phyloP scores from a whole-genome alignment of 2,113 vertebrate genomes.

The Ailuropoda melanoleuca region DNA sequence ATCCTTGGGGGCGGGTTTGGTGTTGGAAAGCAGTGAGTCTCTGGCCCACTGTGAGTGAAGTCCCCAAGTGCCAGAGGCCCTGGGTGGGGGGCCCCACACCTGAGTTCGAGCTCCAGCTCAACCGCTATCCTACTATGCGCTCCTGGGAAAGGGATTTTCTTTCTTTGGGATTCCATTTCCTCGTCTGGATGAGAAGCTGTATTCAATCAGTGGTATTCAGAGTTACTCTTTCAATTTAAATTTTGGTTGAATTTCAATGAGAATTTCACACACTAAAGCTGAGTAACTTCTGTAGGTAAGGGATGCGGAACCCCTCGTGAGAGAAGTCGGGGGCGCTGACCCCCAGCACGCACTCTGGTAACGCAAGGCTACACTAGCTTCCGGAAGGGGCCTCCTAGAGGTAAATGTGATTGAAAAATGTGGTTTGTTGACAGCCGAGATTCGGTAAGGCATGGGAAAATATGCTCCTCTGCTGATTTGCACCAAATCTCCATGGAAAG shows the following conservation, averaged over 20 bases:
- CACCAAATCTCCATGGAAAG: not conserved
- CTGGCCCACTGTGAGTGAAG: not conserved
- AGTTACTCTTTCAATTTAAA: not conserved
- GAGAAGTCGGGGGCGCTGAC: not conserved
- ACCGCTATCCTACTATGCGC: not conserved
- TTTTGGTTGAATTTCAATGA: not conserved
- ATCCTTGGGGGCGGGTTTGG: not conserved
- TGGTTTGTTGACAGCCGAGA: not conserved
- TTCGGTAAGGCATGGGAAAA: not conserved
- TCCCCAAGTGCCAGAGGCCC: not conserved
- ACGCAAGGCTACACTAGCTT: not conserved
- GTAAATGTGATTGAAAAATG: not conserved
- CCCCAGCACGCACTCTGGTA: accelerated
- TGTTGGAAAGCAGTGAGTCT: not conserved
- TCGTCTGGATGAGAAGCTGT: not conserved
- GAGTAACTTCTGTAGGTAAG: too few species aligned
- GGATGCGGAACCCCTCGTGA: accelerated
- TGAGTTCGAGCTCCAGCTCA: too few species aligned
- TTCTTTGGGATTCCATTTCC: not conserved
- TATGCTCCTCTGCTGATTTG: not conserved
- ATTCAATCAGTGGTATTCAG: not conserved
- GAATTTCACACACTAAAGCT: not conserved
- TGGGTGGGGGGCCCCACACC: not conserved
- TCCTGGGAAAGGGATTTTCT: not conserved
- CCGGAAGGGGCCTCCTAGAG: not conserved